These are phyloP conservation scores for Thinocorus orbignyianus DNA, from an alignment of 2,113 vertebrate genomes.

Conservation along the genomic window DNA sequence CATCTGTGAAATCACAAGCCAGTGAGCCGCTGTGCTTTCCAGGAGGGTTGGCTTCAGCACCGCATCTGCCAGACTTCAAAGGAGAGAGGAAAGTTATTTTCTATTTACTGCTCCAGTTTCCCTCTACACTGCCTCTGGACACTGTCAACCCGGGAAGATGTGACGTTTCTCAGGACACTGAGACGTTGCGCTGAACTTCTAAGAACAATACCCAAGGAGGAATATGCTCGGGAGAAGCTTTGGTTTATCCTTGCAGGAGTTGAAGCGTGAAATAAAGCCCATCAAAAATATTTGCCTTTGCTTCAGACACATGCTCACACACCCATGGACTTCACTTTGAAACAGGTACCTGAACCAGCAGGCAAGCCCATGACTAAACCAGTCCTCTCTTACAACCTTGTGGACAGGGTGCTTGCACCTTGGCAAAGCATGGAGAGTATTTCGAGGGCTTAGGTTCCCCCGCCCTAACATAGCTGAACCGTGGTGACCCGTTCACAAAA, in stretches of 20 bases:
- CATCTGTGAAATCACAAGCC: background rate
- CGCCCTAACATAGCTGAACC: background rate
- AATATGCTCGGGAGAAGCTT: rapidly evolving
- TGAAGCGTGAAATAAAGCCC: background rate
- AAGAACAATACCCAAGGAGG: background rate
- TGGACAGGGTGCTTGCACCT: background rate
- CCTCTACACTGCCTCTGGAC: background rate
- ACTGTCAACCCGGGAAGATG: background rate
- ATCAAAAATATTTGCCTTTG: background rate
- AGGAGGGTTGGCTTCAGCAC: background rate
- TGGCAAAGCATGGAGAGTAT: background rate
- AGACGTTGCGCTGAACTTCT: background rate
- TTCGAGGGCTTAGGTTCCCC: background rate
- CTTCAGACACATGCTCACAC: background rate
- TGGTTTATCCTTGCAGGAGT: background rate
- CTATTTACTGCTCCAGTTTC: background rate
- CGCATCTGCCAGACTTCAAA: background rate
- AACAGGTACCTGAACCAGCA: background rate
- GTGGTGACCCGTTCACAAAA: background rate
- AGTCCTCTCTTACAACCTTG: background rate
- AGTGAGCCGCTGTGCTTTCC: background rate
- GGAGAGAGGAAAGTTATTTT: background rate
- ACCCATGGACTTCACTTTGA: background rate
- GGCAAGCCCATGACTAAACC: background rate
- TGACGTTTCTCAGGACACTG: background rate